Conservation (phyloP, 2,888 invertebrate species). For the Ennomos quercinarius region DNA sequence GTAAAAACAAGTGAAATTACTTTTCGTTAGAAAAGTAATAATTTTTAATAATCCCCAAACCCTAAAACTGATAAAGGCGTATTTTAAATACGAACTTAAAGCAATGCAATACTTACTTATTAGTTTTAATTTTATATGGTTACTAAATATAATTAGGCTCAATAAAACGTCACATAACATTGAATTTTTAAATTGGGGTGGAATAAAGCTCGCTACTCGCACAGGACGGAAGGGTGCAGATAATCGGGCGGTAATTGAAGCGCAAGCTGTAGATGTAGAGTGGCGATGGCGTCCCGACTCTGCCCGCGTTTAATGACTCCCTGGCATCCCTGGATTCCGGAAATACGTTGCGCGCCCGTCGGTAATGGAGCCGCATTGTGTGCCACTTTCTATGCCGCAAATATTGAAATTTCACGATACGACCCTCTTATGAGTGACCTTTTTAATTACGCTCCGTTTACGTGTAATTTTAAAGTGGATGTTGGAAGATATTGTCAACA, state of each 20-base stretch:
- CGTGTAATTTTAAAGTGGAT: conserved; percentile 26
- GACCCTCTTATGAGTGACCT: conserved; percentile 61
- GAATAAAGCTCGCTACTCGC: conserved; percentile 43
- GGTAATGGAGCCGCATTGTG: conserved; percentile 80
- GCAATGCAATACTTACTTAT: too few relatives aligned
- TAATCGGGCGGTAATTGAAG: conserved; percentile 78
- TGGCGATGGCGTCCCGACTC: conserved; percentile 38
- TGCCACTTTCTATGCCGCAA: conserved; percentile 77
- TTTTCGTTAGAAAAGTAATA: too few relatives aligned
- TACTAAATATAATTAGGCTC: neutral
- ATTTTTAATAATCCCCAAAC: too few relatives aligned
- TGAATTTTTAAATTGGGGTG: conserved; percentile 45
- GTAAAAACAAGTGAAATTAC: too few relatives aligned
- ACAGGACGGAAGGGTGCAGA: conserved; percentile 55
- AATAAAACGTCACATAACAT: conserved; percentile 11
- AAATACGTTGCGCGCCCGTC: conserved; percentile 79
- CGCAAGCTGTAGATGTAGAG: conserved; percentile 46
- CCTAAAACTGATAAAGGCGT: too few relatives aligned
- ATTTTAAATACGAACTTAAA: too few relatives aligned
- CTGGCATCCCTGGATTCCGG: conserved; percentile 68
- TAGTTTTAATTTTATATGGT: too few relatives aligned
- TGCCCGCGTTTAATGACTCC: conserved; percentile 75
- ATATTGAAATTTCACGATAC: conserved; percentile 80
- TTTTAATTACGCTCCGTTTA: conserved; percentile 52
- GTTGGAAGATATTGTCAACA: too few relatives aligned